phyloP scores from a whole-genome alignment of 2,888 invertebrate species.

The Stramonita haemastoma region DNA sequence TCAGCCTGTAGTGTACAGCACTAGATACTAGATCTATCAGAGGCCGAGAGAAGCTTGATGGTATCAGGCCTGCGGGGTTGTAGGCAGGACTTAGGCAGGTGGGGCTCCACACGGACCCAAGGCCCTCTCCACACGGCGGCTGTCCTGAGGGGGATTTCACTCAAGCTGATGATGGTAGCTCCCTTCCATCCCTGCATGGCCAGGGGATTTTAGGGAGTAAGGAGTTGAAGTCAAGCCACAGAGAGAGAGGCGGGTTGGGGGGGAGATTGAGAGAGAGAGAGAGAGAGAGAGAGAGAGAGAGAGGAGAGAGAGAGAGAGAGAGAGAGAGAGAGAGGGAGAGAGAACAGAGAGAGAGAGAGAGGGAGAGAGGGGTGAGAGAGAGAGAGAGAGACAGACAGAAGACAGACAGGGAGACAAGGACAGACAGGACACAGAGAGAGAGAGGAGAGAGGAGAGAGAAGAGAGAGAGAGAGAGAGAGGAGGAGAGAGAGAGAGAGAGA shows the following conservation, averaged over 20 bases:
- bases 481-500: constrained; percentile 33
- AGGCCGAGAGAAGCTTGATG: too few species aligned
- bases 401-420: not conserved
- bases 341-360: not conserved
- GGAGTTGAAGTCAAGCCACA: too few species aligned
- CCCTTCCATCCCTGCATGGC: not conserved
- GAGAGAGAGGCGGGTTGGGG: too few species aligned
- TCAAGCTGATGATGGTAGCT: not conserved
- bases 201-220: too few species aligned
- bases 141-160: not conserved
- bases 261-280: not conserved
- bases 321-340: not conserved
- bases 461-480: not conserved
- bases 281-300: too few species aligned
- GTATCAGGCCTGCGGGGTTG: too few species aligned
- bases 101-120: not conserved
- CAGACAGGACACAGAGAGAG: not conserved
- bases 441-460: constrained; percentile 10
- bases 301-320: not conserved
- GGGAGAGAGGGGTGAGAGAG: not conserved
- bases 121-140: not conserved
- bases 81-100: not conserved
- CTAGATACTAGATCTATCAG: too few species aligned
- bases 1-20: too few species aligned
- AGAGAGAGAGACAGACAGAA: not conserved